These are phyloP conservation scores for Aurelia sp. DNA, from an alignment of 30 jellyfish, hydroid and myxozoan species.

Conservation along the genomic window DNA sequence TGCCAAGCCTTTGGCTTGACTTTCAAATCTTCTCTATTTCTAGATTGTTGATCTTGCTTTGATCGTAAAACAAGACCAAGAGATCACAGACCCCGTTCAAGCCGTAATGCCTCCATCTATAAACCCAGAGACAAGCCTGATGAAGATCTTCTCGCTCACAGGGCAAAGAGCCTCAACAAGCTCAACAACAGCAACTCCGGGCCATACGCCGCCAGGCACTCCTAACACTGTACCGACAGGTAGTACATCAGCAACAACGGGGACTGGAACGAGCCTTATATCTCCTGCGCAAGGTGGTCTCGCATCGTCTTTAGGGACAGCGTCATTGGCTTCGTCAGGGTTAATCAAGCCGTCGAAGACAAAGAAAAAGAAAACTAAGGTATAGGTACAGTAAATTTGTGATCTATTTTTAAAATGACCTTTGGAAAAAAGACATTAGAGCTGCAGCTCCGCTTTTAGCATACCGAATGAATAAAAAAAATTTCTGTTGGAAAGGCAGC, in stretches of 20 bases:
- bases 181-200: slow-evolving; percentile 78
- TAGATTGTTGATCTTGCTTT: slow-evolving; percentile 98
- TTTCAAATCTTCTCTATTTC: background rate
- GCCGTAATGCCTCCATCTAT: slow-evolving; percentile 70
- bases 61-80: slow-evolving; percentile 90
- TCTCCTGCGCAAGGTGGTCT: slow-evolving; percentile 98
- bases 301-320: slow-evolving; percentile 98
- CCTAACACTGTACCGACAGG: slow-evolving; percentile 54
- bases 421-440: no score
- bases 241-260: slow-evolving; percentile 33
- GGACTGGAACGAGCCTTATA: slow-evolving; percentile 69
- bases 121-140: slow-evolving; percentile 80
- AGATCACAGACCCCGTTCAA: slow-evolving; percentile 62
- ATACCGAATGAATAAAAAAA: no score
- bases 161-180: slow-evolving; percentile 24
- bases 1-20: background rate
- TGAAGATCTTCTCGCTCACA: slow-evolving; percentile 38
- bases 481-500: no score
- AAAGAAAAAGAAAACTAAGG: slow-evolving; percentile 97
- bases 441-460: no score
- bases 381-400: background rate
- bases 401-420: no score
- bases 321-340: slow-evolving; percentile 97
- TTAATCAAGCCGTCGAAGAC: slow-evolving; percentile 85
- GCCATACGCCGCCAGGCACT: slow-evolving; percentile 89